Conservation (phyloP, 37 sponge, comb jelly and placozoan genomes). For the Halichondria panicea region DNA sequence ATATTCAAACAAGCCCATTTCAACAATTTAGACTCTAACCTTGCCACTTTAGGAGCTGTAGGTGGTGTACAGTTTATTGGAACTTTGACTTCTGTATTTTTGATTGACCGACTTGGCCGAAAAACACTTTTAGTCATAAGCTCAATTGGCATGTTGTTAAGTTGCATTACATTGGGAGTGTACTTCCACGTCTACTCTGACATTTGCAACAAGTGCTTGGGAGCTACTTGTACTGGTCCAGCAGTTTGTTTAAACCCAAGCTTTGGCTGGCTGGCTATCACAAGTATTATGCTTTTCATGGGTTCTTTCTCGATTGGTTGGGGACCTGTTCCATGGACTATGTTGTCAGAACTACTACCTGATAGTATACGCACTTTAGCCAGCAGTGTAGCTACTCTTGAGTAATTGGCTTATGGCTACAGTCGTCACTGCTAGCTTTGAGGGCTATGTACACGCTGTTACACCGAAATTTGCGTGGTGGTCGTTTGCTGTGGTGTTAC, state of each 20-base stretch:
- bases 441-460: constrained; percentile 11
- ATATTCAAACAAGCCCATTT: constrained; percentile 40
- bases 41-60: constrained; percentile 33
- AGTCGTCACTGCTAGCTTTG: constrained; percentile 50
- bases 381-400: constrained; percentile 55
- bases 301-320: constrained; percentile 74
- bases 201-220: no score
- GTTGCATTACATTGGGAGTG: constrained; percentile 33
- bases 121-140: constrained; percentile 53
- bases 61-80: constrained; percentile 47
- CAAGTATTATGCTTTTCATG: constrained; percentile 56
- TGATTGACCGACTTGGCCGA: constrained; percentile 78
- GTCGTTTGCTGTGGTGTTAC: constrained; percentile 55
- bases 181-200: no score
- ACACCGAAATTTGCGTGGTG: constrained; percentile 52
- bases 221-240: no score
- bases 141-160: constrained; percentile 32
- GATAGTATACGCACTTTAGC: constrained; percentile 52
- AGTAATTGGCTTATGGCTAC: constrained; percentile 67
- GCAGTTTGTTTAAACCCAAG: no score
- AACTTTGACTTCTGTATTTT: constrained; percentile 50
- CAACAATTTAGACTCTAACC: not conserved
- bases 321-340: constrained; percentile 84
- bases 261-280: constrained; percentile 32
- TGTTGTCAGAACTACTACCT: constrained; percentile 82